phyloP scores from a whole-genome alignment of 2,113 vertebrate genomes.

The Epinephelus cyanopodus region DNA sequence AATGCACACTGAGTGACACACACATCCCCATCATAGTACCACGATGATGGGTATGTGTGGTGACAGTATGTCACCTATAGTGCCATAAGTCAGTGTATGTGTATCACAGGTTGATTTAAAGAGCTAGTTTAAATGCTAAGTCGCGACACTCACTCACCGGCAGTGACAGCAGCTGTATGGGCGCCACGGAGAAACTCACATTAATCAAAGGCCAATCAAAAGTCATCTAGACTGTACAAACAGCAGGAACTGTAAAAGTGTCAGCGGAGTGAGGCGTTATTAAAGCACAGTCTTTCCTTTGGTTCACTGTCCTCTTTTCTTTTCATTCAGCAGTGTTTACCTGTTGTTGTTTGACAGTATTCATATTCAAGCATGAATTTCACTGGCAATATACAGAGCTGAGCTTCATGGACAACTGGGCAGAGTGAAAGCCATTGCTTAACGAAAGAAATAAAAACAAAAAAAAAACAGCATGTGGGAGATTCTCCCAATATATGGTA shows the following conservation, averaged over 20 bases:
- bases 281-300: neutral
- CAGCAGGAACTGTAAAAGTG: conserved; percentile 17
- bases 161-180: conserved; percentile 51
- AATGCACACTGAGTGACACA: conserved; percentile 41
- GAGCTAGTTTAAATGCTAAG: conserved; percentile 77
- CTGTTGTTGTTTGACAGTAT: neutral
- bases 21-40: conserved; percentile 26
- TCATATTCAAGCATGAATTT: neutral
- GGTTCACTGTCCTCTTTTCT: neutral
- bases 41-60: conserved; percentile 28
- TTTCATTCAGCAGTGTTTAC: neutral
- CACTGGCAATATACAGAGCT: too few species aligned
- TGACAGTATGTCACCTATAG: conserved; percentile 54
- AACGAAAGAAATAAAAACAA: too few species aligned
- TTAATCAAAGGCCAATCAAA: conserved; percentile 66
- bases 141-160: conserved; percentile 58
- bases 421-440: too few species aligned
- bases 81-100: conserved; percentile 66
- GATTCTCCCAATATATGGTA: too few species aligned
- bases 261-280: conserved; percentile 10
- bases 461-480: too few species aligned
- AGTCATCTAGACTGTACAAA: conserved; percentile 39
- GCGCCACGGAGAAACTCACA: conserved; percentile 1
- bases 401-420: too few species aligned
- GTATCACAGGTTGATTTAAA: conserved; percentile 69